Conservation (phyloP, 1,140 invertebrate genomes). For the Colletes latitarsis region DNA sequence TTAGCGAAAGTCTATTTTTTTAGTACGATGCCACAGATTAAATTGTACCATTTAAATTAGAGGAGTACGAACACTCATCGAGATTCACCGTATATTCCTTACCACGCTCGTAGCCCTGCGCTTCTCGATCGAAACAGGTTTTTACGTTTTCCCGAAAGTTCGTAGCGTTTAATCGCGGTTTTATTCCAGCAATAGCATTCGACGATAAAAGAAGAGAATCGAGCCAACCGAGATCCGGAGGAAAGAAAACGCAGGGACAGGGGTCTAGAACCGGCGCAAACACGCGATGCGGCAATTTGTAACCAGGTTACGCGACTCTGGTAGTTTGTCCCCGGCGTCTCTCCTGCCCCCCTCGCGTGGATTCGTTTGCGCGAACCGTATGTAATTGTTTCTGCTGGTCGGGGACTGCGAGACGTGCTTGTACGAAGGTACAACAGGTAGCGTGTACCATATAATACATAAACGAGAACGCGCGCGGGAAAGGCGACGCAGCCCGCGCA, state of each 20-base stretch:
- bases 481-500: background rate
- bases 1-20: background rate
- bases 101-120: no score
- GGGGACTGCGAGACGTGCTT: background rate
- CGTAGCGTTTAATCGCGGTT: background rate
- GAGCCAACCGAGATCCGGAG: background rate
- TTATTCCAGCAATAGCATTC: background rate
- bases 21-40: no score
- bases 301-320: constrained; percentile 53
- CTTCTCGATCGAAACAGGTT: no score
- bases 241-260: constrained; percentile 18
- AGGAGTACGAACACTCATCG: no score
- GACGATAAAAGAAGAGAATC: constrained; percentile 9
- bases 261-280: background rate
- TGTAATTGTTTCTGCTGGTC: constrained; percentile 59
- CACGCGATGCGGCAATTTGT: constrained; percentile 67
- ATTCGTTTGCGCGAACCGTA: constrained; percentile 40
- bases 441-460: constrained; percentile 56
- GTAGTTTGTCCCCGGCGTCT: constrained; percentile 36
- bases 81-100: no score
- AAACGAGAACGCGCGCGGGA: constrained; percentile 24
- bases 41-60: no score
- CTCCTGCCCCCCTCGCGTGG: constrained; percentile 14
- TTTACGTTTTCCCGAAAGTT: background rate
- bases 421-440: constrained; percentile 35